Conservation (phyloP, 2,888 invertebrate species). For the Peribatodes rhomboidaria region DNA sequence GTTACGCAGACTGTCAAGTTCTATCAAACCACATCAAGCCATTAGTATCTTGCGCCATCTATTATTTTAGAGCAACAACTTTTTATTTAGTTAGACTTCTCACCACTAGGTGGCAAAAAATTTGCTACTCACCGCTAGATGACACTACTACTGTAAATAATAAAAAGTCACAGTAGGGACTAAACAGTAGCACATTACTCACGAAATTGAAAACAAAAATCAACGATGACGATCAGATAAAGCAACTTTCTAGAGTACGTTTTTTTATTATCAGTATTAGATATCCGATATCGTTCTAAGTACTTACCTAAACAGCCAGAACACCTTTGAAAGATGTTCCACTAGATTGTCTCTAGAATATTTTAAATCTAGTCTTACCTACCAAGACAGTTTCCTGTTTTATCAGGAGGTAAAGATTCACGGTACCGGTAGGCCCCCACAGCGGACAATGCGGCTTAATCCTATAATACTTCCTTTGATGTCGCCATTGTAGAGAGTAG, state of each 20-base stretch:
- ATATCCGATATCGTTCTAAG: too few species aligned
- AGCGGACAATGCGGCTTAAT: neutral
- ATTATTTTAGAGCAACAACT: neutral
- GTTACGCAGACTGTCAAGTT: constrained; percentile 7
- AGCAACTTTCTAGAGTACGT: neutral
- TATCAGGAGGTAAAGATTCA: neutral
- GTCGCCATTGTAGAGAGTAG: neutral
- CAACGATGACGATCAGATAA: neutral
- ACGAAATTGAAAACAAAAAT: too few species aligned
- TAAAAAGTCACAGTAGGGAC: too few species aligned
- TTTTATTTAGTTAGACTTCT: neutral
- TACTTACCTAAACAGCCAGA: too few species aligned
- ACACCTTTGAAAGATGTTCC: too few species aligned
- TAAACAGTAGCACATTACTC: too few species aligned
- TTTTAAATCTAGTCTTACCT: too few species aligned
- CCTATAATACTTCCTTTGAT: constrained; percentile 1
- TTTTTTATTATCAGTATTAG: neutral
- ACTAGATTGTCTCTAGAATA: too few species aligned
- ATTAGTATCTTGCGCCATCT: neutral
- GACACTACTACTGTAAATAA: neutral
- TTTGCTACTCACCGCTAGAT: neutral
- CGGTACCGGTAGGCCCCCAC: neutral
- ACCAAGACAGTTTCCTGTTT: neutral
- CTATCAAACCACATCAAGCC: constrained; percentile 8
- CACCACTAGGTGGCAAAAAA: constrained; percentile 5